Evolutionary conservation across 2,888 invertebrate species (phyloP), one percentile per base, ranked within the genome.

Genomic region (Platerodrilus igneus): DNA sequence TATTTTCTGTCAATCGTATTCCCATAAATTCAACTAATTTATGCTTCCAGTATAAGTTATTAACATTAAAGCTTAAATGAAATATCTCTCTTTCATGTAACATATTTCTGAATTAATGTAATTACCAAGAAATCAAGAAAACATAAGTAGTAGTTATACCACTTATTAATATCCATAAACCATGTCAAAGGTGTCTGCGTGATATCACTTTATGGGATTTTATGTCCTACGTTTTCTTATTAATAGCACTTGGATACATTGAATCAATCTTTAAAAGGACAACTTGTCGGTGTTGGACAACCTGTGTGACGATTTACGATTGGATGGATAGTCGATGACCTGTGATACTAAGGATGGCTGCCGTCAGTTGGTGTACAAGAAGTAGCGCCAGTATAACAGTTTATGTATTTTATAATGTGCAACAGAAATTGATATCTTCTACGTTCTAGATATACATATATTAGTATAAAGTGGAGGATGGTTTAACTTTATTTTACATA

Each of bases 221-320:
- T 52, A 52, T 49, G 52, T 50, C 45, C 41, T 50, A 49, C 50
- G 33, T 47, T 46, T 37, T 33, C 48, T 48, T 48, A 51, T 52
- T 54, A 54, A 54, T 51, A 48, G 47, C 48, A 40, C 50, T 48
- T 42, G 50, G 48, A 43, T 49, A 49, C 50, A 47, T 48, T 50
- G 51, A 50, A 54, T 54, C 54, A 52, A 54, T 54, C 54, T 51
- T 45, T 31, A 40, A 31, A 36, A 44, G 40, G 51, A 50, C 48
- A 47, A 50, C 45, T 41, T 42, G 50, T 46, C 47, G 29, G 45
- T 42, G 50, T 46, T 46, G 29, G 45, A 48, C 53, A 50, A 51
- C 50, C 31, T 43, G 48, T 46, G 50, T 52, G 52, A 52, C 52
- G 52, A 52, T 52, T 52, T 52, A 52, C 46, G 42, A 47, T 41